Percentiles rank a stretch among this genome's conserved stretches.
Evolutionary conservation across 2,797 vertebrate species (phyloP).

Genomic region (Bradypodion ventrale): DNA sequence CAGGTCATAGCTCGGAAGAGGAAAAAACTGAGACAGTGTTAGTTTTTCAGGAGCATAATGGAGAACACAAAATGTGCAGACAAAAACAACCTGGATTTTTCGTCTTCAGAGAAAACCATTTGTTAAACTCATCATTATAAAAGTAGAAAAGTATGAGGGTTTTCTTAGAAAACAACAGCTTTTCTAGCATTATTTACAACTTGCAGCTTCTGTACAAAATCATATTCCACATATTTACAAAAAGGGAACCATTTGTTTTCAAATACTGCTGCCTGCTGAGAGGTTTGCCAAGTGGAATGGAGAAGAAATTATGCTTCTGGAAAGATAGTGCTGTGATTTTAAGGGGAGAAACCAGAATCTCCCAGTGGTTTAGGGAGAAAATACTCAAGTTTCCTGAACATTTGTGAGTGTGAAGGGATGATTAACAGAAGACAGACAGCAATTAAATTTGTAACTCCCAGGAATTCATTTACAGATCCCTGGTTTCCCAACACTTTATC

Average conservation of each 20-base stretch:
- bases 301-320: neutral
- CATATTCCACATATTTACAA: constrained; percentile 42
- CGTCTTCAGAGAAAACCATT: constrained; percentile 39
- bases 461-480: neutral
- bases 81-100: constrained; percentile 33
- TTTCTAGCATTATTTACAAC: constrained; percentile 49
- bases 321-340: neutral
- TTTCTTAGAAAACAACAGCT: constrained; percentile 34
- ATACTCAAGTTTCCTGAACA: constrained; percentile 16
- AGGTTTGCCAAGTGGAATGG: constrained; percentile 4
- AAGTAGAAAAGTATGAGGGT: constrained; percentile 36
- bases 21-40: constrained; percentile 76
- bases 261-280: constrained; percentile 1
- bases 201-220: constrained; percentile 41
- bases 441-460: constrained; percentile 21
- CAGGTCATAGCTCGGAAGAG: constrained; percentile 60
- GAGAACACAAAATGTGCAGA: constrained; percentile 22
- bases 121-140: constrained; percentile 42
- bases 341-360: neutral
- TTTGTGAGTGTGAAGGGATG: neutral
- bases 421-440: neutral
- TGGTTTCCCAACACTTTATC: neutral
- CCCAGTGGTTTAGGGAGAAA: constrained; percentile 9
- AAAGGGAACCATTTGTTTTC: constrained; percentile 15
- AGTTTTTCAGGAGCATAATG: constrained; percentile 61